phyloP scores from a whole-genome alignment of 2,797 vertebrate species.

The Hapalemur alaotrensis region DNA sequence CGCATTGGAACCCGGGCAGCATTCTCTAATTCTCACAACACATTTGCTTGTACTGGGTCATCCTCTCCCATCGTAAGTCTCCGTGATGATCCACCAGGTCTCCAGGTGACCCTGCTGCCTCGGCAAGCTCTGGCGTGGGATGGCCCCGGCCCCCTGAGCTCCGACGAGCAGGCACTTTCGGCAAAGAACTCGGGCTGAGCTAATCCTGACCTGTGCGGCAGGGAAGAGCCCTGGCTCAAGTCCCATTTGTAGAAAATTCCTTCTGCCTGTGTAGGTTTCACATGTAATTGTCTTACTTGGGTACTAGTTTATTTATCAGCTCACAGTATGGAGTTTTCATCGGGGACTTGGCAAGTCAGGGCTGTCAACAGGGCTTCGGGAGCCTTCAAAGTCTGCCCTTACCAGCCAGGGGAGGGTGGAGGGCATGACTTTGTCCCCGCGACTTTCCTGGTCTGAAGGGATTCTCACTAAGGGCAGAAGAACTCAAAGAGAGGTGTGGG shows the following conservation, averaged over 20 bases:
- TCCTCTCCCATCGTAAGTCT: neutral
- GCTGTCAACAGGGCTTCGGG: neutral
- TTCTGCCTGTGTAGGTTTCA: neutral
- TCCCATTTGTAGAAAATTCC: neutral
- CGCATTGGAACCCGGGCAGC: neutral
- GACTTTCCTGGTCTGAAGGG: neutral
- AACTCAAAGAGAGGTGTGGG: neutral
- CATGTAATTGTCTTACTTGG: neutral
- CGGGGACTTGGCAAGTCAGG: neutral
- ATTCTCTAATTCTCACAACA: neutral
- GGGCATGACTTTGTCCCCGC: neutral
- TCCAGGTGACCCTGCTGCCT: neutral
- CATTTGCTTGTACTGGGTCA: neutral
- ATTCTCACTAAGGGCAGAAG: neutral
- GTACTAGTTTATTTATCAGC: neutral
- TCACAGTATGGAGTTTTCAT: neutral
- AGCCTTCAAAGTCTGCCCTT: neutral
- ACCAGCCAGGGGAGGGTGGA: neutral
- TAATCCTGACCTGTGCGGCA: too few relatives aligned
- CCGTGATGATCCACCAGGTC: neutral
- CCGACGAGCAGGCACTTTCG: neutral
- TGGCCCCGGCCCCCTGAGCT: neutral
- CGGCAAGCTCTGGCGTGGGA: neutral
- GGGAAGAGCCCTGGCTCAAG: neutral
- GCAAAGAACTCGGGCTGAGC: neutral